Conservation (phyloP, 1,140 invertebrate species). For the Meloidogyne hapla region DNA sequence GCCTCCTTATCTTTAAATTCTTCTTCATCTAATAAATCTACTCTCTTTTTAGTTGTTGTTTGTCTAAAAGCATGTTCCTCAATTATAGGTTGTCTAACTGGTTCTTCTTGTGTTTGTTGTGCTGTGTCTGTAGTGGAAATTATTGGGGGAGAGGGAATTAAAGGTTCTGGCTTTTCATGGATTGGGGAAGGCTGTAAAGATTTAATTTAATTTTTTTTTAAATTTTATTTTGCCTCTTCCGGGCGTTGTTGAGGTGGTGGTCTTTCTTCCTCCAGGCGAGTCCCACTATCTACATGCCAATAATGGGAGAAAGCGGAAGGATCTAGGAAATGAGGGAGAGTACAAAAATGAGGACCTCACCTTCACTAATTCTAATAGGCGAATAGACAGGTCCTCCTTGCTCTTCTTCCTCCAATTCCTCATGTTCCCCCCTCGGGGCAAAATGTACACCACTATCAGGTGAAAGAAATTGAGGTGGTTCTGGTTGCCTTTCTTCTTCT, state of each 20-base stretch:
- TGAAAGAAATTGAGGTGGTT: conserved; percentile 5
- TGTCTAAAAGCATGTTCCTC: conserved; percentile 64
- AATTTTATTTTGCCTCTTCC: conserved; percentile 14
- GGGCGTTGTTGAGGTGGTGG: too few relatives aligned
- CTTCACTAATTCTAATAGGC: not conserved
- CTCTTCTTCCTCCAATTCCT: conserved; percentile 1
- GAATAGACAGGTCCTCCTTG: not conserved
- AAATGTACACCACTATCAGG: conserved; percentile 60
- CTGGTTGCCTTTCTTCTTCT: not conserved
- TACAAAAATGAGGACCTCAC: not conserved
- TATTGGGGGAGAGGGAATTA: conserved; percentile 8
- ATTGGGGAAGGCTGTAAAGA: conserved; percentile 10
- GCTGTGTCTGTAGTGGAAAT: conserved; percentile 22
- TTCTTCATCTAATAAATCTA: conserved; percentile 59
- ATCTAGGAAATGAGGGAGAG: conserved; percentile 38
- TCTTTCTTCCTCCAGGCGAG: conserved; percentile 84
- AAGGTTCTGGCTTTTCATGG: not conserved
- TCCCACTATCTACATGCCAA: conserved; percentile 96
- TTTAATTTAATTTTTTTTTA: not conserved
- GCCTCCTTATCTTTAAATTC: conserved; percentile 9
- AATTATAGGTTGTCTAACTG: conserved; percentile 60
- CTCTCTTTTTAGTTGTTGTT: conserved; percentile 60
- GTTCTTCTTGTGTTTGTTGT: conserved; percentile 31
- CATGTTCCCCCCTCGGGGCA: conserved; percentile 20
- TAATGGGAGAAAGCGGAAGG: conserved; percentile 74